Evolutionary conservation across 1,140 invertebrate species (phyloP).

Genomic region (Cepaea nemoralis): DNA sequence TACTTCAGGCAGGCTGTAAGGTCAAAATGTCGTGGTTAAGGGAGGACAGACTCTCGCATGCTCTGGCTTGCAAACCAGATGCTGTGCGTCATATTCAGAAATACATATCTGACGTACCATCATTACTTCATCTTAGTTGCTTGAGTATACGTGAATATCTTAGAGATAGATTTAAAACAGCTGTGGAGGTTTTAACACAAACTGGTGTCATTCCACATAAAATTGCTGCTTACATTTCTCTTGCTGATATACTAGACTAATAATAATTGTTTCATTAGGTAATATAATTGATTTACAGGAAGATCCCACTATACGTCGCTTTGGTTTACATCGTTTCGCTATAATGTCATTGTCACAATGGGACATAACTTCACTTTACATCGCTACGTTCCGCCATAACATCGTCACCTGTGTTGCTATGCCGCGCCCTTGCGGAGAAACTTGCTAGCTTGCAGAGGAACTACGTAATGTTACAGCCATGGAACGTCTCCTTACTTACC

Average conservation of each 20-base stretch:
- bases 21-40: constrained; percentile 27
- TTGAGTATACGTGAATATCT: constrained; percentile 25
- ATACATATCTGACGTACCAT: constrained; percentile 14
- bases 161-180: background rate
- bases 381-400: no score
- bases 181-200: background rate
- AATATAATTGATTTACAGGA: no score
- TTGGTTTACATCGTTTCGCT: no score
- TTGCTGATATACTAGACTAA: constrained; percentile 32
- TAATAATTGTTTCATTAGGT: no score
- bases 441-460: no score
- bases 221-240: constrained; percentile 20
- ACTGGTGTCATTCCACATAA: constrained; percentile 29
- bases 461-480: no score
- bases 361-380: no score
- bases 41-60: constrained; percentile 9
- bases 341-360: no score
- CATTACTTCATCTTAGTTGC: constrained; percentile 31
- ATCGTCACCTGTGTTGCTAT: no score
- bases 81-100: constrained; percentile 17
- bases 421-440: no score
- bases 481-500: no score
- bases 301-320: no score
- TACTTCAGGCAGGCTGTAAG: constrained; percentile 25
- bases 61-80: constrained; percentile 16